These are phyloP conservation scores for Spodoptera littoralis DNA, from an alignment of 2,888 invertebrate genomes.

Conservation along the genomic window DNA sequence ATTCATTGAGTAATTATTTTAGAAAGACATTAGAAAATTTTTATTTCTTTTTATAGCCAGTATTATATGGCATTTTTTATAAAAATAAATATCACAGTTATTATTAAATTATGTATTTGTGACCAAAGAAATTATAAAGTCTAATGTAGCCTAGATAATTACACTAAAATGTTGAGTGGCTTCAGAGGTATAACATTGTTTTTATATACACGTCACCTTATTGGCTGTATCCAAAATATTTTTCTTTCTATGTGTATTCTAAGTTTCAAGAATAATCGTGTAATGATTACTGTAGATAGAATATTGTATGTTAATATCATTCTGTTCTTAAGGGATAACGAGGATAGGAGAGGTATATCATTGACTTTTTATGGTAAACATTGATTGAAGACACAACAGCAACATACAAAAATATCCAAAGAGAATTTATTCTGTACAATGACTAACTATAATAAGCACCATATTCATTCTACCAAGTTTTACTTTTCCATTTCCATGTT, in stretches of 20 bases:
- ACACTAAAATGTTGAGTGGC: conserved; percentile 69
- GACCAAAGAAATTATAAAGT: conserved; percentile 79
- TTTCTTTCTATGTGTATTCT: conserved; percentile 23
- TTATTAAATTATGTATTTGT: conserved; percentile 84
- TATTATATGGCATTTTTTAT: conserved; percentile 79
- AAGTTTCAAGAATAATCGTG: no score
- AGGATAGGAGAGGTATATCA: conserved; percentile 50
- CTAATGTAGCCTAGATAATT: conserved; percentile 60
- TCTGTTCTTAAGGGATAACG: conserved; percentile 31
- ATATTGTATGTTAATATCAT: conserved; percentile 10
- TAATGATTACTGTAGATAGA: conserved; percentile 72
- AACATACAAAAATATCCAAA: conserved; percentile 82
- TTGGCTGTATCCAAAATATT: no score
- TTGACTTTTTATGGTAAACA: conserved; percentile 52
- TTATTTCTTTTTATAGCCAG: conserved; percentile 83
- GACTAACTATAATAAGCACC: conserved; percentile 88
- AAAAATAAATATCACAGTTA: conserved; percentile 89
- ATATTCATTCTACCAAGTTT: conserved; percentile 80
- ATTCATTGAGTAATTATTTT: conserved; percentile 63
- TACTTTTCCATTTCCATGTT: conserved; percentile 64
- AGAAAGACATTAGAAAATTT: conserved; percentile 67
- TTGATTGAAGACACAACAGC: conserved; percentile 67
- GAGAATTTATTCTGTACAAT: conserved; percentile 88
- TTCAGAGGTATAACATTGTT: conserved; percentile 59
- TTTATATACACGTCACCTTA: conserved; percentile 60